phyloP scores from a whole-genome alignment of 2,113 vertebrate species.

The Psettodes erumei region DNA sequence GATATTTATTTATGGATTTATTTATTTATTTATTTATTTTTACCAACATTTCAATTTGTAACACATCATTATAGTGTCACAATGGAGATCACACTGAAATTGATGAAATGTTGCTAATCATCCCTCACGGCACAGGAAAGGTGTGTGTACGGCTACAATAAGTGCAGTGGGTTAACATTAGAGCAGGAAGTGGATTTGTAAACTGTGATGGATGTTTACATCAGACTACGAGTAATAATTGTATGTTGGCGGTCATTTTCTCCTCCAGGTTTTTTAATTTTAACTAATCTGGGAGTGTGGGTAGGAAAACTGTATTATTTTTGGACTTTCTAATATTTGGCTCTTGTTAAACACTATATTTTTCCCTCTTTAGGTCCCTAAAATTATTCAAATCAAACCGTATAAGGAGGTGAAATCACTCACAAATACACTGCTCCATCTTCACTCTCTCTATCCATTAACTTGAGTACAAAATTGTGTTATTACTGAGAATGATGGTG shows the following conservation, averaged over 20 bases:
- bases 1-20: not conserved
- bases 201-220: not conserved
- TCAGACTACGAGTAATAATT: not conserved
- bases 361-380: not conserved
- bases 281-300: not conserved
- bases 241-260: not conserved
- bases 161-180: not conserved
- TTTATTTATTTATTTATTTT: not conserved
- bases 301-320: too few relatives aligned
- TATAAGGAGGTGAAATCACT: too few relatives aligned
- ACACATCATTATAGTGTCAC: not conserved
- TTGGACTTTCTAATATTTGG: not conserved
- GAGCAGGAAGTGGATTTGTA: not conserved
- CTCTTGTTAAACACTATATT: not conserved
- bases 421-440: too few relatives aligned
- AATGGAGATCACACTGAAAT: not conserved
- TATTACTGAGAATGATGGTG: not conserved
- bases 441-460: not conserved
- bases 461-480: not conserved
- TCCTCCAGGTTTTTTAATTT: not conserved
- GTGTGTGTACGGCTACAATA: too few relatives aligned
- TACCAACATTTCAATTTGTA: conserved; percentile 1
- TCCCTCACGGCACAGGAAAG: not conserved
- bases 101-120: not conserved
- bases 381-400: not conserved